Evolutionary conservation across 2,113 vertebrate genomes (phyloP).

Genomic region (Chloroceryle aenea): DNA sequence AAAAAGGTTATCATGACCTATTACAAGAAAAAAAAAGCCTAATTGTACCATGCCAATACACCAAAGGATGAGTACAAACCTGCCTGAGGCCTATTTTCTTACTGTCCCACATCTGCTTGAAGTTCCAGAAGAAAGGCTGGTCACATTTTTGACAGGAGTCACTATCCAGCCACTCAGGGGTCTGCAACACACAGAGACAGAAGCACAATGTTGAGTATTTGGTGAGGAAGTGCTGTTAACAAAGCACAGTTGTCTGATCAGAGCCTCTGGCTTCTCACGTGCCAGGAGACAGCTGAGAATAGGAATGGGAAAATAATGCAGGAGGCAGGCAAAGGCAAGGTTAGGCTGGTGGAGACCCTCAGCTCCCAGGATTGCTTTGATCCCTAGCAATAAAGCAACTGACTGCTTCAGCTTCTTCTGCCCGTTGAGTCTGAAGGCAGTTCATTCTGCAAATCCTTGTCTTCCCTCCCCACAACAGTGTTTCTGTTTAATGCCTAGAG

Average conservation of each 20-base stretch:
- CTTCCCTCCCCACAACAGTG: not conserved
- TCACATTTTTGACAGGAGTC: slow-evolving; percentile 98
- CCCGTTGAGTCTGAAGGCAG: not conserved
- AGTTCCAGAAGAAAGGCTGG: slow-evolving; percentile 99
- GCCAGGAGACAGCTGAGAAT: not conserved
- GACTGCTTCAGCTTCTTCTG: not conserved
- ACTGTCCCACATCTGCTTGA: slow-evolving; percentile 99
- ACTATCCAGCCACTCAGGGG: slow-evolving; percentile 96
- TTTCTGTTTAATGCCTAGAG: slow-evolving; percentile 39
- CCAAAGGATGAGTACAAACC: slow-evolving; percentile 72
- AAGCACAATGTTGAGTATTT: not conserved
- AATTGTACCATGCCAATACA: not conserved
- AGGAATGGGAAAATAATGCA: not conserved
- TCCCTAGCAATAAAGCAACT: not conserved
- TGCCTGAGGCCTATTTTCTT: slow-evolving; percentile 98
- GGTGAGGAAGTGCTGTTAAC: not conserved
- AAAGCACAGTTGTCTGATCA: not conserved
- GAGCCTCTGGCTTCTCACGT: not conserved
- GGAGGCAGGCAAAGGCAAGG: not conserved
- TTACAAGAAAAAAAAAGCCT: not conserved
- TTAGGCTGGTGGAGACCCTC: not conserved
- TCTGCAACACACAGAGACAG: slow-evolving; percentile 78
- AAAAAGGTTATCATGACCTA: not conserved
- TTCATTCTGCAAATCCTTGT: not conserved
- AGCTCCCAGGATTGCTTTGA: not conserved